Evolutionary conservation across 2,797 vertebrate species (phyloP), one percentile per base, ranked within the genome.

Genomic region (Chelidonichthys spinosus): DNA sequence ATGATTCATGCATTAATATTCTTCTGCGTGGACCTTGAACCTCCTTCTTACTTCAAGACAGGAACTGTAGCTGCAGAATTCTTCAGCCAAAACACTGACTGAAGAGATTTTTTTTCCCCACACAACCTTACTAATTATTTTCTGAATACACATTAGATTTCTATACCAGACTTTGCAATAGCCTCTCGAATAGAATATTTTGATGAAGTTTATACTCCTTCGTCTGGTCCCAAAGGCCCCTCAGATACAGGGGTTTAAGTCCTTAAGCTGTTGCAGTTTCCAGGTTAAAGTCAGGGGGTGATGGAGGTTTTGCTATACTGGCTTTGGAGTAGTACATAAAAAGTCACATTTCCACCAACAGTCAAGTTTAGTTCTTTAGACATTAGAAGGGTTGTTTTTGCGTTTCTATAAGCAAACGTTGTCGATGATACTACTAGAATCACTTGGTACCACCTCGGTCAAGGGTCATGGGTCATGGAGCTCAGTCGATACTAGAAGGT

Each of bases 151-250:
- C 35, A 25, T 25, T 25, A 25, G 25, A 25, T 25, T 25, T 25
- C 25, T 18, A 53, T 35, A 63, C 39, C 11, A 54, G 42, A 60
- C 54, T 50, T 73, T 44, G 37, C 52, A 33, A 25, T 55, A 53
- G 9, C 49, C 43, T 11, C 18, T 46, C n/a, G 25, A 64, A 33
- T 56, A 15, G 49, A 69, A 58, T 79, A n/a, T 76, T 54, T 63
- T 35, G 35, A 64, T 37, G 37, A 65, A 60, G 36, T 4, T 64
- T 74, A 73, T n/a, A 44, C 67, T 49, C 58, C 4, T 4, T 55
- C 36, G 1, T 25, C 25, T 52, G 8, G 55, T 61, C n/a, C 46
- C n/a, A 69, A 72, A 66, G 53, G 8, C 53, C 32, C 62, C 14
- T 69, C 6, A 15, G 9, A 18, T 64, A 44, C 18, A 43, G 32